Conservation (phyloP, 2,888 invertebrate species). For the Ophion costatus region DNA sequence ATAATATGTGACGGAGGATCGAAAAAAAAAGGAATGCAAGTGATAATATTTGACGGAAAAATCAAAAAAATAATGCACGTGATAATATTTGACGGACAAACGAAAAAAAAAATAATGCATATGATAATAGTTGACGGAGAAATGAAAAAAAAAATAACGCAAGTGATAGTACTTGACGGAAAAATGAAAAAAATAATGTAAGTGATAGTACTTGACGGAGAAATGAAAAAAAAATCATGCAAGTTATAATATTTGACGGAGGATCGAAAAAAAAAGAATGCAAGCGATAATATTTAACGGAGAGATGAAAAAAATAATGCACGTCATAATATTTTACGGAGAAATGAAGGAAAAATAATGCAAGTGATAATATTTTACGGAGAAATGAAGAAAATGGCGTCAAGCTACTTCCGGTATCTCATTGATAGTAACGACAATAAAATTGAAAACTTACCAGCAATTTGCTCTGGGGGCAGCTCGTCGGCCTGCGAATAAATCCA, state of each 20-base stretch:
- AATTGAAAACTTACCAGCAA: slow-evolving; percentile 89
- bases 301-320: not conserved
- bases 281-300: not conserved
- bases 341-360: not conserved
- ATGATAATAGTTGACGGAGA: not conserved
- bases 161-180: not conserved
- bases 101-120: not conserved
- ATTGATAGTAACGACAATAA: slow-evolving; percentile 25
- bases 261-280: not conserved
- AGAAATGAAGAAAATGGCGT: not conserved
- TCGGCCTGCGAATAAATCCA: slow-evolving; percentile 88
- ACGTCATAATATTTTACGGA: not conserved
- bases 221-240: not conserved
- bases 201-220: not conserved
- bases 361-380: not conserved
- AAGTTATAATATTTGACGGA: not conserved
- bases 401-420: no score
- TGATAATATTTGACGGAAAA: not conserved
- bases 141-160: not conserved
- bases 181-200: not conserved
- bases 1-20: not conserved
- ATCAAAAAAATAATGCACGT: not conserved
- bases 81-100: not conserved
- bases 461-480: slow-evolving; percentile 96
- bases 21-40: not conserved